Evolutionary conservation across 2,888 invertebrate genomes (phyloP).

Genomic region (Drosophila tripunctata): DNA sequence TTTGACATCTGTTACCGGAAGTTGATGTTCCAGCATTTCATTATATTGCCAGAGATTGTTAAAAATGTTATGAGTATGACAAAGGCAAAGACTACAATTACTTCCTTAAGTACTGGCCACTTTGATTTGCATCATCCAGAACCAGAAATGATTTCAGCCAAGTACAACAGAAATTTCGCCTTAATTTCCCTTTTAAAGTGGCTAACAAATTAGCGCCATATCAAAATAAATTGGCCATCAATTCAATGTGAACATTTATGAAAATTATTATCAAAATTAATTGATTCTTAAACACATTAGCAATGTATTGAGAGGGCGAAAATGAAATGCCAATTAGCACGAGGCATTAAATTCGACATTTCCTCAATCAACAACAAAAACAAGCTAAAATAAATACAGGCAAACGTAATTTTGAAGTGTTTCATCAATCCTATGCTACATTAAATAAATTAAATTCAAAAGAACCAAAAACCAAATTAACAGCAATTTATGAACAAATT

Average conservation of each 20-base stretch:
- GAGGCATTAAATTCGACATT: constrained; percentile 68
- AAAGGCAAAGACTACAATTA: neutral
- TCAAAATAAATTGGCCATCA: constrained; percentile 53
- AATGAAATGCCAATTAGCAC: constrained; percentile 62
- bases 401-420: constrained; percentile 56
- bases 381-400: constrained; percentile 20
- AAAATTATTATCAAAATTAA: constrained; percentile 69
- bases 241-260: constrained; percentile 51
- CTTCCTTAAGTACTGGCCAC: neutral
- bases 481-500: constrained; percentile 77
- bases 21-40: constrained; percentile 41
- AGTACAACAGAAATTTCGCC: constrained; percentile 14
- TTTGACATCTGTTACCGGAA: constrained; percentile 48
- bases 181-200: constrained; percentile 24
- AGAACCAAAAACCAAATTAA: constrained; percentile 64
- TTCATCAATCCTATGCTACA: constrained; percentile 69
- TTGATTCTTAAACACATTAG: constrained; percentile 64
- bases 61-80: constrained; percentile 1
- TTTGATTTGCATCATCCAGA: constrained; percentile 9
- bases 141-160: constrained; percentile 40
- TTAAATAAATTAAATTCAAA: constrained; percentile 74
- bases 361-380: constrained; percentile 63
- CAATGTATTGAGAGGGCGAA: constrained; percentile 26
- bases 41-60: constrained; percentile 45
- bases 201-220: constrained; percentile 50